Evolutionary conservation across 2,888 invertebrate species (phyloP).

Genomic region (Ornithoptera alexandrae): DNA sequence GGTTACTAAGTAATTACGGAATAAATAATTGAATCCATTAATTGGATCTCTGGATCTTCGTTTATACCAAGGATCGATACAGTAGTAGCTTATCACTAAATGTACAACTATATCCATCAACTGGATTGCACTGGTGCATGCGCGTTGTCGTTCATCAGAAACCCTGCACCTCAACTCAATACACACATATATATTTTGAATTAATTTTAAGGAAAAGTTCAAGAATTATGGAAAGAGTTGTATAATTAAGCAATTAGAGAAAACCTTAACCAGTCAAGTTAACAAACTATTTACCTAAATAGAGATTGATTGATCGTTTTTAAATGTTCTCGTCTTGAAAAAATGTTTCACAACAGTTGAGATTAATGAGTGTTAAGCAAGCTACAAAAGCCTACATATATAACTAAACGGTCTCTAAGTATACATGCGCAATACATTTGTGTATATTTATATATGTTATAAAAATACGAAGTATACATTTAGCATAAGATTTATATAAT

Average conservation of each 20-base stretch:
- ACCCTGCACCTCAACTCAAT: too few species aligned
- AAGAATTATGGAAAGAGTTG: neutral
- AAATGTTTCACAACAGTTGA: constrained; percentile 15
- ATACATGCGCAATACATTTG: neutral
- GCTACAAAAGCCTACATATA: neutral
- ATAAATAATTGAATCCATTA: too few species aligned
- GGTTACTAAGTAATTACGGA: too few species aligned
- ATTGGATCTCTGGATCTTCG: too few species aligned
- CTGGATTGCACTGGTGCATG: too few species aligned
- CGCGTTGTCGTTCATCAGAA: too few species aligned
- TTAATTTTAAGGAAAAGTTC: neutral
- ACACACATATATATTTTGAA: neutral
- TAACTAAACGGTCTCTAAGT: neutral
- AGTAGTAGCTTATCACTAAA: too few species aligned
- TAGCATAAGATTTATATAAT: too few species aligned
- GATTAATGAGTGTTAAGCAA: constrained; percentile 14
- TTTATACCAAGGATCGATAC: too few species aligned
- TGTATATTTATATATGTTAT: neutral
- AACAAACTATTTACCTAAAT: neutral
- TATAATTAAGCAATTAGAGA: neutral
- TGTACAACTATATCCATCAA: too few species aligned
- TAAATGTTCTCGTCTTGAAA: constrained; percentile 12
- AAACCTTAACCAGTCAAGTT: neutral
- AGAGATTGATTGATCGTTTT: constrained; percentile 21
- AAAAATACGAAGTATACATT: too few species aligned